Evolutionary conservation across 2,888 invertebrate species (phyloP), one percentile per base, ranked within the genome.

Genomic region (Teleogryllus oceanicus): DNA sequence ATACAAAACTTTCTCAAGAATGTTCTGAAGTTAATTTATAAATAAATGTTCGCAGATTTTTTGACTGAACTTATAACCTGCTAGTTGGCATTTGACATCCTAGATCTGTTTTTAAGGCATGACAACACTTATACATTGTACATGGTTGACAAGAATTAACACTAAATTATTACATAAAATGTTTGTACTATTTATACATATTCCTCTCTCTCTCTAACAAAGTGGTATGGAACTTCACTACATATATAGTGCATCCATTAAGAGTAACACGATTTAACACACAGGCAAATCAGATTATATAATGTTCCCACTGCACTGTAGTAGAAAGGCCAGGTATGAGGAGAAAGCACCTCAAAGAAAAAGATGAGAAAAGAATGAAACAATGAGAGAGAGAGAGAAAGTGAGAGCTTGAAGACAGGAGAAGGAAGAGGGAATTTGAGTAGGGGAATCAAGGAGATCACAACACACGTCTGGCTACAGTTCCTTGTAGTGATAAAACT

Each of bases 161-260:
- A 78, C 49, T 78, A 74, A 49, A 62, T 21, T 24, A 74, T 78
- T 78, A 78, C 78, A 49, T 74, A 49, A 74, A 49, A 78, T 78
- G 75, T 78, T 78, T 78, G 78, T 78, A 78, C 78, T 78, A 78
- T 78, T 75, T 75, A 78, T 62, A 62, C 62, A 62, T 62, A 62
- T 62, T 62, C n/a, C 62, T 62, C 62, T 62, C 62, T 62, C 62
- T 62, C 62, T 62, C 62, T 62, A 62, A 62, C n/a, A n/a, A 62
- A 62, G 62, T 18, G n/a, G 62, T 37, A 37, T 62, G 62, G 62
- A 62, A 62, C 62, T 62, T 62, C 62, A 62, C 62, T 62, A 62
- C 13, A n/a, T 62, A 62, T 62, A 62, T n/a, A 62, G 62, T 62
- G 62, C 62, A n/a, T 62, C 62, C 62, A 37, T 37, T 37, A 62